Evolutionary conservation across 2,888 invertebrate species (phyloP), one percentile per base, ranked within the genome.

Genomic region (Zygogramma bicolorata): DNA sequence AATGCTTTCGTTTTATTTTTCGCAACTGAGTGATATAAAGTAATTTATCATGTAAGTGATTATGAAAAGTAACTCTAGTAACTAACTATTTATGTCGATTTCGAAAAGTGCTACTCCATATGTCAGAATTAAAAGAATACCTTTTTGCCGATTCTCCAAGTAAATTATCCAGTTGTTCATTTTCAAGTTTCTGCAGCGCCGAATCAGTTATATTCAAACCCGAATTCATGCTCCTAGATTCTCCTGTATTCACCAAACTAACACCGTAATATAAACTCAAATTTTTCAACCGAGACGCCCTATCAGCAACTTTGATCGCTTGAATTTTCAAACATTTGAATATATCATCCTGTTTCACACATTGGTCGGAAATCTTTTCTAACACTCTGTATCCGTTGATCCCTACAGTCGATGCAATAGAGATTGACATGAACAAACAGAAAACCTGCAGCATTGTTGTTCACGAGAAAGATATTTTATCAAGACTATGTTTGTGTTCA

Each of bases 311-410:
- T 82, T 92, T 93, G 0, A 92, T 88, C 0, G 92, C 92, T 83
- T 93, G 92, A 68, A 93, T 88, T 86, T 94, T 93, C 79, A 93
- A 89, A 83, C 94, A 94, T 88, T 92, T 92, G 77, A 92, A 86
- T 65, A 92, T 88, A 81, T 93, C 91, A 75, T 91, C 89, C 58
- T 90, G 90, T 74, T 88, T 87, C 77, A 90, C 90, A 84, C 94
- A 94, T 83, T 91, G 90, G 77, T 90, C 88, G 82, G 90, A 91
- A 79, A 90, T 88, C 85, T 88, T 89, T 67, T 73, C 71, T 0
- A 76, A 10, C 40, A 75, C 53, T 38, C 40, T 57, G 10, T 60
- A 69, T 18, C 71, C 62, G 15, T 61, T 76, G 8, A 40, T 40
- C 18, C 57, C 34, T n/a, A 62, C 70, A 59, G 67, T 15, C 13